These are phyloP conservation scores for Sciurus vulgaris DNA, from an alignment of 2,797 vertebrate species.

Conservation along the genomic window DNA sequence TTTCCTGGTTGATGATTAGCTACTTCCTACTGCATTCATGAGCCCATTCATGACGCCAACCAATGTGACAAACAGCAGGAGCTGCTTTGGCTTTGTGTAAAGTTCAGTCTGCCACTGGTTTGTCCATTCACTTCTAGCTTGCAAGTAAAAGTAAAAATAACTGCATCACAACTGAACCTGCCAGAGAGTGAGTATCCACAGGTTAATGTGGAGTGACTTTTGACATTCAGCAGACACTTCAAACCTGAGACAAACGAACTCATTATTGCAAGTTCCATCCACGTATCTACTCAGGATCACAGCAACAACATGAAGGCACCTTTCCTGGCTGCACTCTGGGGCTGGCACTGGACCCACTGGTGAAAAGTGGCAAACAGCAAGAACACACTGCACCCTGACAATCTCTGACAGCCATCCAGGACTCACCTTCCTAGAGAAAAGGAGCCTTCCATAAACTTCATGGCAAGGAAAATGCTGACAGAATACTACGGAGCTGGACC, in stretches of 20 bases:
- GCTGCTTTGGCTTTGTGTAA: not conserved
- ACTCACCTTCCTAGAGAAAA: not conserved
- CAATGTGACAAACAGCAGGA: not conserved
- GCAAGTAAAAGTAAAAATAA: constrained; percentile 43
- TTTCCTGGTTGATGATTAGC: constrained; percentile 31
- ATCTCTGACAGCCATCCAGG: not conserved
- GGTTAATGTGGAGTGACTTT: not conserved
- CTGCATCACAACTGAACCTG: not conserved
- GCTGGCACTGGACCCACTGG: not conserved
- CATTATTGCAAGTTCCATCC: not conserved
- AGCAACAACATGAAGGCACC: not conserved
- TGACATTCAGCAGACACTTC: constrained; percentile 40
- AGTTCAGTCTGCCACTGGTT: not conserved
- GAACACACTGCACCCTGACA: not conserved
- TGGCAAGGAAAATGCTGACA: not conserved
- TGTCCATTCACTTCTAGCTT: constrained; percentile 39
- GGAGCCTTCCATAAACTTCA: not conserved
- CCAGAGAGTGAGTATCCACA: not conserved
- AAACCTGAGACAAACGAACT: not conserved
- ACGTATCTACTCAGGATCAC: not conserved
- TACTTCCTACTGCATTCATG: not conserved
- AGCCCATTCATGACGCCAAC: not conserved
- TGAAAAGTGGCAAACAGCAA: not conserved
- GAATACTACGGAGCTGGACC: not conserved
- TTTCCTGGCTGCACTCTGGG: not conserved